Conservation (phyloP, 2,797 vertebrate genomes). For the Falco columbarius region DNA sequence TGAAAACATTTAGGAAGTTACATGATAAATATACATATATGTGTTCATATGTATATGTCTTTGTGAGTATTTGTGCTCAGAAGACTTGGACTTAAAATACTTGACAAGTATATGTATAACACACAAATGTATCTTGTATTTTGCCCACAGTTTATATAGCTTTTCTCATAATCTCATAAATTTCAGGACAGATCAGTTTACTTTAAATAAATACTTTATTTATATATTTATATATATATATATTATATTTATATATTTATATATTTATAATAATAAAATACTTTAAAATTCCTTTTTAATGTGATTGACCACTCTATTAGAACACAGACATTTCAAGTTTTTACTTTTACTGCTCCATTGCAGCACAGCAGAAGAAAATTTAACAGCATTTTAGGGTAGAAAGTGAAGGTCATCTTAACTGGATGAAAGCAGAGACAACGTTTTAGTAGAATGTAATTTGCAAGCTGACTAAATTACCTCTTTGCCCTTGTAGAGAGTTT, state of each 20-base stretch:
- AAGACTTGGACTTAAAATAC: neutral
- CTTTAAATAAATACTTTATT: too few species aligned
- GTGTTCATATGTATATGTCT: neutral
- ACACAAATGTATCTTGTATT: neutral
- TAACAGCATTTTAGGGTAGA: neutral
- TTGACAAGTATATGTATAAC: neutral
- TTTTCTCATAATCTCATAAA: neutral
- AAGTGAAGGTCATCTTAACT: neutral
- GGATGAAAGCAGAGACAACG: neutral
- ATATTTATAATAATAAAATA: too few species aligned
- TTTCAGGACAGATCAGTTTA: neutral
- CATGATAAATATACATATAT: neutral
- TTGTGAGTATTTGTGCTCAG: neutral
- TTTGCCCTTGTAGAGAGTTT: neutral
- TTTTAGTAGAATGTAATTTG: neutral
- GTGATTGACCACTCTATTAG: neutral
- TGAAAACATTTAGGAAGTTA: neutral
- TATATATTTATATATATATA: too few species aligned
- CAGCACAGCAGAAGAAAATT: neutral
- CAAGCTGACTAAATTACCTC: neutral
- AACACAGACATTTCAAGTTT: neutral
- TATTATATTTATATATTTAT: too few species aligned
- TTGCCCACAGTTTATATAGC: neutral
- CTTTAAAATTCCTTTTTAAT: neutral
- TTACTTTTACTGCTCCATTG: neutral